Base-by-base conservation (phyloP, 2,113 vertebrate genomes). In the Forbesichthys papilliferus region DNA sequence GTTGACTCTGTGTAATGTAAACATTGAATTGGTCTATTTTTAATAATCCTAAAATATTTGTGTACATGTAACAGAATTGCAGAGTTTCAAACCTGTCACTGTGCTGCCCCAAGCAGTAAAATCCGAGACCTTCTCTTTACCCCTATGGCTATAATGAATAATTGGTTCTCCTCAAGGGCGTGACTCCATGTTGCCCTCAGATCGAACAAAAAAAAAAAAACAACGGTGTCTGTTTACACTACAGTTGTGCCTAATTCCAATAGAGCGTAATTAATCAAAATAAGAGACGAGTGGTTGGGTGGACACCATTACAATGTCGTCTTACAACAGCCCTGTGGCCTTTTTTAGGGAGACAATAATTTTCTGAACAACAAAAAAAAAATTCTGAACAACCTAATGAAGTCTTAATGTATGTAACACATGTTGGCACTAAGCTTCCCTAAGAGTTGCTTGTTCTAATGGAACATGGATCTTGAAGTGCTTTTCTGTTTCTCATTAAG, bases 221-320 rank as follows among this genome's bases (percentile, higher is more conserved):
- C 42, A 62, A 20, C 1, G 61, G 9, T 10, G 54, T 69, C 69
- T 83, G 91, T 94, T 95, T 90, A 90, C 89, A 81, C 89, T 89
- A 73, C 91, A 94, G 88, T 91, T 86, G 91, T 84, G 91, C 94
- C 93, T 95, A 90, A 93, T 92, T 94, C 90, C 85, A 84, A 84
- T 90, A 27, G 27, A 27, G 27, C 27, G 51, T 47, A 56, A 73
- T 67, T 73, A 69, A 81, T 79, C 71, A 72, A 74, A 81, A 81
- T 57, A 82, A 82, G 9, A 27, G 16, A 53, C 58, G 36, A 81
- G 58, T 61, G 68, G 70, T 78, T 75, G 46, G 49, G 73, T 36
- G 12, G 77, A 77, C 70, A 58, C 48, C 11, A 71, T 87, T 79
- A 70, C 80, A 78, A 67, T 68, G 81, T 82, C 81, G 83, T 90